Conservation (phyloP, 2,888 invertebrate genomes). For the Lycia hirtaria region DNA sequence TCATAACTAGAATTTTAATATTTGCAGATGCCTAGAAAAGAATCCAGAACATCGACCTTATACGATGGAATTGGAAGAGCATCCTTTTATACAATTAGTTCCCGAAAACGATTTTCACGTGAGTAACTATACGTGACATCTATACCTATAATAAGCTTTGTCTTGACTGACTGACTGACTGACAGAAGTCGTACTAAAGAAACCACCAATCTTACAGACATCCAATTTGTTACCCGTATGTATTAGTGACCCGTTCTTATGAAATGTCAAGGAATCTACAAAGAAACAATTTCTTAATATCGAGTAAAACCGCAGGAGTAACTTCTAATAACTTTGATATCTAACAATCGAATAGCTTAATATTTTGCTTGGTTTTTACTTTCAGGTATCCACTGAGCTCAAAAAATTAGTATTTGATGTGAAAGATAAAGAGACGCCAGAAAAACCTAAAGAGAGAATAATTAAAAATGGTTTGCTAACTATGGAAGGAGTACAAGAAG, state of each 20-base stretch:
- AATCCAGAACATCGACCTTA: constrained; percentile 94
- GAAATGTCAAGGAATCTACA: too few relatives aligned
- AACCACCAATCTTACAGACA: too few relatives aligned
- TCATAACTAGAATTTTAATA: background rate
- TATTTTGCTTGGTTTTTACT: background rate
- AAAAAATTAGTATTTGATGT: constrained; percentile 84
- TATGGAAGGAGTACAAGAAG: constrained; percentile 81
- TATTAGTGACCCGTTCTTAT: too few relatives aligned
- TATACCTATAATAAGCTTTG: too few relatives aligned
- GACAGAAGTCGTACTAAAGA: too few relatives aligned
- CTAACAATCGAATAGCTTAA: background rate
- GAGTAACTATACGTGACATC: constrained; percentile 51
- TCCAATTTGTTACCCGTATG: too few relatives aligned
- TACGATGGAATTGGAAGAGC: constrained; percentile 92
- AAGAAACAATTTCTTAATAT: too few relatives aligned
- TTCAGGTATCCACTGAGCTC: constrained; percentile 89
- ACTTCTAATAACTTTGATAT: background rate
- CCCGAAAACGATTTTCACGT: constrained; percentile 93
- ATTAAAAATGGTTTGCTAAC: constrained; percentile 78
- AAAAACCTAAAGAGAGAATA: constrained; percentile 76
- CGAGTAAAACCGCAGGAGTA: too few relatives aligned
- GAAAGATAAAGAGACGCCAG: constrained; percentile 65
- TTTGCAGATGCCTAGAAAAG: constrained; percentile 91
- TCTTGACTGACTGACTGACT: too few relatives aligned
- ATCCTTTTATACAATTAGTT: constrained; percentile 92